Base-by-base conservation (phyloP, 2,888 invertebrate genomes). In the Philereme transversata region DNA sequence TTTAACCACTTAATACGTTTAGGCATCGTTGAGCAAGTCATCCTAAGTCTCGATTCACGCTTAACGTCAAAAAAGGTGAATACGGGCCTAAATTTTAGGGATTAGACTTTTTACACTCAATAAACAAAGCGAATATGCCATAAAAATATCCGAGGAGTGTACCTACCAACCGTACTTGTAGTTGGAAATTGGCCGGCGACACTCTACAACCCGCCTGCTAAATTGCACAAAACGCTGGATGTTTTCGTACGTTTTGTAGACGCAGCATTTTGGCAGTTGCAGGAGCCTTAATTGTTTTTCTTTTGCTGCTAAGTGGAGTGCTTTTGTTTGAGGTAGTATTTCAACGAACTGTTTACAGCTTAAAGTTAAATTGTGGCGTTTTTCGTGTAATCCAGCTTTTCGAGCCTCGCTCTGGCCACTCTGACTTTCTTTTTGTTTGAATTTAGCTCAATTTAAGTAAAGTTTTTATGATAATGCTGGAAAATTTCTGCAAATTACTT, bases 241-340 rank as follows among this genome's bases (percentile, higher is more conserved):
- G 66, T 71, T 68, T 67, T 75, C 74, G 77, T 83, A 81, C 83
- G 81, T 78, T 81, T 84, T 79, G 82, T 81, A 71, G 79, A 83
- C 82, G 73, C 71, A 68, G 81, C 83, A 70, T 78, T 84, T 86
- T 86, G 79, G 78, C 78, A 40, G 8, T 77, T n/a, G 76, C 71
- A 71, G 72, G 75, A 67, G 67, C 76, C 79, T 81, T 83, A 85
- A 86, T 87, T 87, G 78, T 56, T 59, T 63, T 63, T 59, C 55
- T 63, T 57, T 59, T 63, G 45, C 53, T 60, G 59, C 51, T 63
- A 59, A 63, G 55, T 63, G 59, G 55, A 58, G 55, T 50, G 61
- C 50, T 62, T 62, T 61, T 62, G 43, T 58, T 54, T 43, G 49
- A 40, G 40, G 33, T 53, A 48, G 53, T 55, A 51, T 56, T 52